Percentiles rank a stretch among this genome's conserved stretches.
Evolutionary conservation across 2,113 vertebrate species (phyloP).

Genomic region (Sprattus sprattus): DNA sequence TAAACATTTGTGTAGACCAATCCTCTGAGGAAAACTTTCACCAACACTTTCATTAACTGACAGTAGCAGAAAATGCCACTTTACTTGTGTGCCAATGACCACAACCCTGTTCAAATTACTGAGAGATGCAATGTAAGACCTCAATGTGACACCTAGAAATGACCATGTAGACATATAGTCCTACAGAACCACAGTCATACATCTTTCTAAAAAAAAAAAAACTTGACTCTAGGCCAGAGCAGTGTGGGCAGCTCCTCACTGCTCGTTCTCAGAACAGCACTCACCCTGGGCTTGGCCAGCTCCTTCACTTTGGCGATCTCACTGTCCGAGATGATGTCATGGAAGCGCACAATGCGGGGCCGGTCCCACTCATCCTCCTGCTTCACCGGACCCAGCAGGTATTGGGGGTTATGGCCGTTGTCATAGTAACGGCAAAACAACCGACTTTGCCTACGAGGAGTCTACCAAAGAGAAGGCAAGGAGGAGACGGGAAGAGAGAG

Average conservation of each 20-base stretch:
- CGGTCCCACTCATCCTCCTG: conserved; percentile 96
- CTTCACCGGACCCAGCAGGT: conserved; percentile 83
- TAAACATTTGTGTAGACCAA: not conserved
- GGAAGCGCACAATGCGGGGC: conserved; percentile 88
- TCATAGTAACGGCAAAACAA: conserved; percentile 91
- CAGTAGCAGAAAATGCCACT: not conserved
- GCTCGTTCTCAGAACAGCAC: conserved; percentile 24
- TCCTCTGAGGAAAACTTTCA: not conserved
- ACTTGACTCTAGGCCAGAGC: not conserved
- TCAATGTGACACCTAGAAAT: not conserved
- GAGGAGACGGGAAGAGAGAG: not conserved
- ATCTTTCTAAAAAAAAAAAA: not conserved
- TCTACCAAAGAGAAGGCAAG: conserved; percentile 65
- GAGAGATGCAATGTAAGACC: not conserved
- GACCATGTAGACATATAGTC: not conserved
- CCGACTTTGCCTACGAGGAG: conserved; percentile 81
- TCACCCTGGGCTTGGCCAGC: conserved; percentile 93
- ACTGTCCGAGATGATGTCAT: conserved; percentile 87
- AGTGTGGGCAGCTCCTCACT: not conserved
- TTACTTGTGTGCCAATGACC: not conserved
- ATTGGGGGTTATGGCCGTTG: conserved; percentile 78
- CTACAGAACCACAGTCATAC: not conserved
- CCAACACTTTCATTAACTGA: not conserved
- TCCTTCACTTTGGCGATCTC: conserved; percentile 90
- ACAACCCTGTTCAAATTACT: not conserved